A percentile compares a stretch with the other conserved stretches of the same genome.
Conservation (phyloP, 2,888 invertebrate species). For the Aleiodes alternator region DNA sequence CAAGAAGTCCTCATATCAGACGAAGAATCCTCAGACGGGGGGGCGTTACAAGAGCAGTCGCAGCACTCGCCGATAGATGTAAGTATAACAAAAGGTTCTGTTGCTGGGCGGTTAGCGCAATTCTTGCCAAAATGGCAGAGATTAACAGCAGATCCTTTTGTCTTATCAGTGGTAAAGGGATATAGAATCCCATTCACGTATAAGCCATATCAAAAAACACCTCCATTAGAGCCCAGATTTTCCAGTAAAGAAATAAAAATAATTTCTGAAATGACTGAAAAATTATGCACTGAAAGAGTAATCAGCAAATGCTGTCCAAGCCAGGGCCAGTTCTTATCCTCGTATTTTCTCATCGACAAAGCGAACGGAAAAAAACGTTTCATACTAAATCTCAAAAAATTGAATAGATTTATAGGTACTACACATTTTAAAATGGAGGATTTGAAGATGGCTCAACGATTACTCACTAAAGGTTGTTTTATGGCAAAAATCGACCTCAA, state of each 20-base stretch:
- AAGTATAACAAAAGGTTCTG: neutral
- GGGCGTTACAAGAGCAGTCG: neutral
- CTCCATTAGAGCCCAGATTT: neutral
- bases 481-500: slow-evolving; percentile 44
- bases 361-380: neutral
- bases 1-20: neutral
- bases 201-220: neutral
- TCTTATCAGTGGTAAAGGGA: slow-evolving; percentile 2
- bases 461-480: slow-evolving; percentile 24
- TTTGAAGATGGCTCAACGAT: slow-evolving; percentile 21
- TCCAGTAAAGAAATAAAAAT: neutral
- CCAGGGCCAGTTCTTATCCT: neutral
- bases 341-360: neutral
- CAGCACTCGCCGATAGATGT: neutral
- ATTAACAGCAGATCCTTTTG: neutral
- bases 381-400: neutral
- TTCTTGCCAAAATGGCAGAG: neutral
- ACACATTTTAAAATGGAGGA: neutral
- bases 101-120: neutral
- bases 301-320: neutral
- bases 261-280: neutral
- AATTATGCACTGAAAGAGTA: neutral
- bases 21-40: neutral
- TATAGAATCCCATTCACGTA: neutral
- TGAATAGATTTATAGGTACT: neutral